Evolutionary conservation across 2,888 invertebrate species (phyloP).

Genomic region (Lutraria lutraria): DNA sequence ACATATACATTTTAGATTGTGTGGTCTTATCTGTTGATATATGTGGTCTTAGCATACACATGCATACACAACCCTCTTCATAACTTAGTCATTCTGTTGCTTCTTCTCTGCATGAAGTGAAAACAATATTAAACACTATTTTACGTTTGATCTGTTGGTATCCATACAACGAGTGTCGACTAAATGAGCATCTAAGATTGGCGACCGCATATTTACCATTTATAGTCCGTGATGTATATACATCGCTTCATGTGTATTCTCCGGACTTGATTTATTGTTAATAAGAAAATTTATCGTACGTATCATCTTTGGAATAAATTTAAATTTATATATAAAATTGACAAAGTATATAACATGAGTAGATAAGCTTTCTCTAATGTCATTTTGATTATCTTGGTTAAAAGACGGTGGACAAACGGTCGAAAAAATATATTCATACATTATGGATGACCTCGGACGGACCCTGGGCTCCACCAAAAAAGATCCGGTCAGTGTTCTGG

Average conservation of each 20-base stretch:
- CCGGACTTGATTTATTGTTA: neutral
- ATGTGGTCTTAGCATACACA: neutral
- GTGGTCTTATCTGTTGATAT: neutral
- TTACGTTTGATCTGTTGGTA: no score
- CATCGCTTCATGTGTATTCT: neutral
- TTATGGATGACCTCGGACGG: slow-evolving; percentile 44
- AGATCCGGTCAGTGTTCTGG: slow-evolving; percentile 64
- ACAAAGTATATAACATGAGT: slow-evolving; percentile 27
- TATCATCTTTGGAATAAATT: slow-evolving; percentile 24
- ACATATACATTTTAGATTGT: neutral
- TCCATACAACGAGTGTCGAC: no score
- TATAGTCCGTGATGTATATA: neutral
- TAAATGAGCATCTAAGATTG: neutral
- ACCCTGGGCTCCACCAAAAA: slow-evolving; percentile 32
- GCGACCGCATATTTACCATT: no score
- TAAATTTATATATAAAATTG: slow-evolving; percentile 35
- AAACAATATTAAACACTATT: no score
- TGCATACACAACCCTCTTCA: neutral
- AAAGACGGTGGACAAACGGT: slow-evolving; percentile 34
- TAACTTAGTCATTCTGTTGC: no score
- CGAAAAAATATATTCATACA: slow-evolving; percentile 29
- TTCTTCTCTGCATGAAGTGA: no score
- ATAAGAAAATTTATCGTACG: slow-evolving; percentile 30
- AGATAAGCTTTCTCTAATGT: slow-evolving; percentile 39
- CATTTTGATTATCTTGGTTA: slow-evolving; percentile 24